Percentiles rank a stretch among this genome's conserved stretches.
phyloP scores from a whole-genome alignment of 2,797 vertebrate species.

The Smutsia temminckii region DNA sequence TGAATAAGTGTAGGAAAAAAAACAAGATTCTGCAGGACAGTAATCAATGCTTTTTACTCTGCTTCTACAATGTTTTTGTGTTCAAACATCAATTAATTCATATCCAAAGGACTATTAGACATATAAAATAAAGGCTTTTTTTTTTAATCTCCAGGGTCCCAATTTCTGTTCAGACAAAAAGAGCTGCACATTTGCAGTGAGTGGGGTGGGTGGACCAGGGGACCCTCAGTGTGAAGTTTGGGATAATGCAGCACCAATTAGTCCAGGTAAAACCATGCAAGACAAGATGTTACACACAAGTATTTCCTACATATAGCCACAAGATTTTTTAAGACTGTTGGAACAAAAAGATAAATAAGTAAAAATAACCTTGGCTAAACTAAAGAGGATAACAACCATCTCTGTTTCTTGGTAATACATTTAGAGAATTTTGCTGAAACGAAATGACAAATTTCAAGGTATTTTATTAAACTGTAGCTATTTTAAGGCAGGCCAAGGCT shows the following conservation, averaged over 20 bases:
- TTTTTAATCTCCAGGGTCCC: background rate
- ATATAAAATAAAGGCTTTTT: background rate
- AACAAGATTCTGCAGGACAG: background rate
- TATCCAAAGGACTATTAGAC: background rate
- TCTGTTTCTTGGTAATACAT: conserved; percentile 58
- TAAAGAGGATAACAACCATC: conserved; percentile 9
- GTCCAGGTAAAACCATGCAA: conserved; percentile 43
- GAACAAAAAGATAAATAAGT: conserved; percentile 23
- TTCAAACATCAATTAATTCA: conserved; percentile 47
- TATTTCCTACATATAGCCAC: background rate
- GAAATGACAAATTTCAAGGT: conserved; percentile 79
- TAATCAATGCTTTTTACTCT: background rate
- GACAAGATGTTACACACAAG: background rate
- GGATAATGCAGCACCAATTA: background rate
- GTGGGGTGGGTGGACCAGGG: background rate
- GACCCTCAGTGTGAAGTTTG: background rate
- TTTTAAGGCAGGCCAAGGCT: conserved; percentile 81
- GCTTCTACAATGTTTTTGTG: conserved; percentile 39
- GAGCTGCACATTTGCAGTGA: background rate
- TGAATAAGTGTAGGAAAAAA: conserved; percentile 44
- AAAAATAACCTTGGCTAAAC: background rate
- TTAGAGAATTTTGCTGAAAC: conserved; percentile 73
- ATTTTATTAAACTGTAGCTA: conserved; percentile 80
- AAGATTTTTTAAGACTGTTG: background rate
- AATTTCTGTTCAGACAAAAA: conserved; percentile 23